A percentile compares a stretch with the other conserved stretches of the same genome.
Conservation (phyloP, 2,797 vertebrate genomes). For the Periophthalmus magnuspinnatus region DNA sequence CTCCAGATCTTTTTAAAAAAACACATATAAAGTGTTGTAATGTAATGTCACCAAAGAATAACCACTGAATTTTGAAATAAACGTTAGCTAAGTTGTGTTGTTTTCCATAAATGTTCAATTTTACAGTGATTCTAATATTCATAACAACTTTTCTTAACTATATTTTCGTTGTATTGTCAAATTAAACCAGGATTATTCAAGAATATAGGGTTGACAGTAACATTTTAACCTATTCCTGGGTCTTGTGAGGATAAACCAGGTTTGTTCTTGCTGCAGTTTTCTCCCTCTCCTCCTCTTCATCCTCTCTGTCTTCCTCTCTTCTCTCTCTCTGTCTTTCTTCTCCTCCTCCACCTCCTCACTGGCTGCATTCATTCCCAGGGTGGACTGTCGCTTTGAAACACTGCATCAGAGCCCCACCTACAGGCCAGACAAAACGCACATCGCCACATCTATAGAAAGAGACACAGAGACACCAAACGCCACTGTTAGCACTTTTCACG, state of each 20-base stretch:
- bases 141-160: no score
- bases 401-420: slow-evolving; percentile 83
- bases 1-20: neutral
- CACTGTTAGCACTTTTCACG: neutral
- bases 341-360: neutral
- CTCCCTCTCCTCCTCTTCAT: neutral
- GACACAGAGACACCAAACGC: neutral
- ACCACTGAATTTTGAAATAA: neutral
- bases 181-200: no score
- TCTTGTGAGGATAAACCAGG: neutral
- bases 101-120: neutral
- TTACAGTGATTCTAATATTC: no score
- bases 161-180: no score
- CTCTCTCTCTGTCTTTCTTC: slow-evolving; percentile 36
- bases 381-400: slow-evolving; percentile 62
- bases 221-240: neutral
- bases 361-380: slow-evolving; percentile 21
- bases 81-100: neutral
- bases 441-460: slow-evolving; percentile 3
- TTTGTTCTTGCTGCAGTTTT: neutral
- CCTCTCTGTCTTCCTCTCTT: neutral
- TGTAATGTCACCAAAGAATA: no score
- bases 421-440: slow-evolving; percentile 63
- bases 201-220: no score
- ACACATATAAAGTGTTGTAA: neutral